Base-by-base conservation (phyloP, 2,888 invertebrate genomes). In the Invenusta paracnida region DNA sequence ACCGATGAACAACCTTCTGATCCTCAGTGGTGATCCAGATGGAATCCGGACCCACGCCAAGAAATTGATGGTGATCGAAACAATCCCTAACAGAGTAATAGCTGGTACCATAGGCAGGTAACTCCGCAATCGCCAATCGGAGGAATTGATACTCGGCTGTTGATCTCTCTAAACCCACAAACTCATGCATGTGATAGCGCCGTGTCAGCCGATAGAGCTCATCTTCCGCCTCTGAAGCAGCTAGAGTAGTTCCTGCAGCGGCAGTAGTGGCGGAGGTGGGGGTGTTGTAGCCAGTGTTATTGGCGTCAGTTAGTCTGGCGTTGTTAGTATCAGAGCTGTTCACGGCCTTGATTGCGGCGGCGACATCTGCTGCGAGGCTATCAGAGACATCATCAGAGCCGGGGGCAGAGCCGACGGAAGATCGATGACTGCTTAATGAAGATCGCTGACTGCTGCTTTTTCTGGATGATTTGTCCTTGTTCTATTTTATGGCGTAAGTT, bases 21-120 rank as follows among this genome's bases (percentile, higher is more conserved):
- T 88, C 88, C 23, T 83, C 84, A 83, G 88, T 87, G 30, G 88
- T 88, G 66, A 90, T 84, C 84, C 88, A 87, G 88, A 96, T 94
- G 86, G 95, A 96, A 89, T 95, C 94, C 0, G 96, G 95, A 0
- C 96, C 95, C 11, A 96, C 95, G 0, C 95, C 95, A 87, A 96
- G 93, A 89, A 92, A 89, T 5, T 89, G 87, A 13, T 86, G 87
- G 25, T 89, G 88, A 0, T 89, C 88, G 23, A 86, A 85, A n/a
- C 85, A 87, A 81, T 88, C 87, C 82, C 88, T 89, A 2, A 94
- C 95, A 90, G 94, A 94, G 91, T 96, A 96, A 88, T 89, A 89
- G 84, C 96, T 96, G 90, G 95, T 95, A 0, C 96, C 96, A 91
- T 95, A 96, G 48, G 94, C 94, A 88, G 94, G 94, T 88, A 95